Conservation (phyloP, 2,113 vertebrate genomes). For the Corvus hawaiiensis region DNA sequence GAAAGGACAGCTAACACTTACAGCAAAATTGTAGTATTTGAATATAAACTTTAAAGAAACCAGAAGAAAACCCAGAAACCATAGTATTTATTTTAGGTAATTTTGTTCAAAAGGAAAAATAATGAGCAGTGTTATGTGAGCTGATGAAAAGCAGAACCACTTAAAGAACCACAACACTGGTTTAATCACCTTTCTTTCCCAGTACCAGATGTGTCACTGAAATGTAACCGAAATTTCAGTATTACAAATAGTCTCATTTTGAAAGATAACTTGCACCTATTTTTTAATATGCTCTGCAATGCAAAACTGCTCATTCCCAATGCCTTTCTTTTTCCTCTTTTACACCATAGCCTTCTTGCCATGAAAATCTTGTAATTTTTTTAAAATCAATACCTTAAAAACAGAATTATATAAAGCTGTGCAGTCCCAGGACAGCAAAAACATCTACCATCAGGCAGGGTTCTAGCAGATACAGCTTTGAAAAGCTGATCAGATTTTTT, state of each 20-base stretch:
- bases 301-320: neutral
- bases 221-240: neutral
- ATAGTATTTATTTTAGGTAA: neutral
- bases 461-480: neutral
- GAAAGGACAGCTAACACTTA: neutral
- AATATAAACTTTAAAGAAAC: neutral
- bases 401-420: neutral
- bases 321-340: neutral
- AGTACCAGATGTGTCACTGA: neutral
- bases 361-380: neutral
- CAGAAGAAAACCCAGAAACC: neutral
- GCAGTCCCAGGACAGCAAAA: neutral
- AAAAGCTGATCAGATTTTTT: neutral
- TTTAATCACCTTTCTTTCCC: neutral
- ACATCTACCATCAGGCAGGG: accelerated
- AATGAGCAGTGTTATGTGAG: neutral
- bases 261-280: neutral
- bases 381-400: neutral
- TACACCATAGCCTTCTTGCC: neutral
- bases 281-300: neutral
- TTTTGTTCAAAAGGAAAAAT: neutral
- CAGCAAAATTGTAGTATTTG: neutral
- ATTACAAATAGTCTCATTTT: neutral
- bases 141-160: neutral
- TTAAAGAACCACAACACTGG: neutral